Conservation (phyloP, 2,113 vertebrate species). For the Pao palembangensis region DNA sequence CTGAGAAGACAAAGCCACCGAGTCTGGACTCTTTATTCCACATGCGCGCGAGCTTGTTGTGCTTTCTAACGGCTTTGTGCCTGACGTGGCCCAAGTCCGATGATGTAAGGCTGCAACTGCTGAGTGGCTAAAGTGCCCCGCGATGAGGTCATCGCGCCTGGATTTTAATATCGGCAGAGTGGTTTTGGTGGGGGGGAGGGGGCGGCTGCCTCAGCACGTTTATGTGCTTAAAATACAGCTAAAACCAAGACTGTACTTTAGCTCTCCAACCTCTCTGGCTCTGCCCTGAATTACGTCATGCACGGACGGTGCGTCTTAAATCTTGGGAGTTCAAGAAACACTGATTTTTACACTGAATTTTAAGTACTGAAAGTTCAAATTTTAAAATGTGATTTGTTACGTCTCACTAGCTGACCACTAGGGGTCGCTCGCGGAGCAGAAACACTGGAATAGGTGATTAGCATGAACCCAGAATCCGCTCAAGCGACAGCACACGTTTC, state of each 20-base stretch:
- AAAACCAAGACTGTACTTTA: not conserved
- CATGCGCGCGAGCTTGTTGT: not conserved
- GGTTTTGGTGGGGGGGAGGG: slow-evolving; percentile 16
- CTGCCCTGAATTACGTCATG: not conserved
- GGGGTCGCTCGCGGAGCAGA: too few species aligned
- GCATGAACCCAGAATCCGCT: too few species aligned
- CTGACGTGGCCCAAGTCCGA: slow-evolving; percentile 52
- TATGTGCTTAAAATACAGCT: not conserved
- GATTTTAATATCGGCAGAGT: slow-evolving; percentile 61
- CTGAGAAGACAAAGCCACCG: slow-evolving; percentile 46
- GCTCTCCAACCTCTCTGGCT: not conserved
- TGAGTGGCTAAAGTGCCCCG: slow-evolving; percentile 33
- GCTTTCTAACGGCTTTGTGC: too few species aligned
- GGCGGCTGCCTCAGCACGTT: slow-evolving; percentile 29
- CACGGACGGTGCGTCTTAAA: too few species aligned
- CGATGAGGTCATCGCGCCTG: slow-evolving; percentile 55
- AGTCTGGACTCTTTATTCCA: slow-evolving; percentile 41
- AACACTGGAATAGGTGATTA: too few species aligned
- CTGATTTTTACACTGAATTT: too few species aligned
- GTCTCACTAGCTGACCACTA: too few species aligned
- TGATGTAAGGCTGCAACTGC: slow-evolving; percentile 45
- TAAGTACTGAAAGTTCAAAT: too few species aligned
- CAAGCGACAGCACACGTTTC: too few species aligned
- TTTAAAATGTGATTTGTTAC: too few species aligned
- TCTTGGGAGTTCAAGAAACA: too few species aligned